Evolutionary conservation across 1,140 invertebrate genomes (phyloP).

Genomic region (Zaprionus taronus): DNA sequence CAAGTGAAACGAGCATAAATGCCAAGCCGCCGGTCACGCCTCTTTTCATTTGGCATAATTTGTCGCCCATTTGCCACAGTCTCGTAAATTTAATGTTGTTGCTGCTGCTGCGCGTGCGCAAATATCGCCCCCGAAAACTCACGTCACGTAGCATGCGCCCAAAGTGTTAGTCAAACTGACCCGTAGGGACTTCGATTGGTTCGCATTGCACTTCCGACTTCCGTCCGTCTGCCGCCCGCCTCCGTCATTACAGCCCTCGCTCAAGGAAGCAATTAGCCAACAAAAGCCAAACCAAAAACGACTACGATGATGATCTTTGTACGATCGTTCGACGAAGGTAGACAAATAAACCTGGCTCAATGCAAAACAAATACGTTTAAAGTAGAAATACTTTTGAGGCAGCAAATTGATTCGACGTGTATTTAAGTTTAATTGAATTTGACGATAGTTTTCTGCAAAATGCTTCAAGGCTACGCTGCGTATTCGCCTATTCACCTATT

Average conservation of each 20-base stretch:
- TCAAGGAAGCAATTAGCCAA: slow-evolving; percentile 71
- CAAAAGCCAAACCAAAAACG: slow-evolving; percentile 24
- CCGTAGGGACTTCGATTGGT: neutral
- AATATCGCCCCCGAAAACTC: slow-evolving; percentile 49
- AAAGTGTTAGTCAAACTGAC: no score
- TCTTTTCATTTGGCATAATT: slow-evolving; percentile 77
- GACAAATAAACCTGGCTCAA: slow-evolving; percentile 75
- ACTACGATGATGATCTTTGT: slow-evolving; percentile 34
- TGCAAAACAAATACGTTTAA: slow-evolving; percentile 74
- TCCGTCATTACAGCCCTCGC: slow-evolving; percentile 45
- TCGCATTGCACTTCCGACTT: slow-evolving; percentile 65
- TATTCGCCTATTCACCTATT: slow-evolving; percentile 20
- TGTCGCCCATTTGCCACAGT: slow-evolving; percentile 74
- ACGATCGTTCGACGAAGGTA: slow-evolving; percentile 23
- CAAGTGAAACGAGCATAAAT: slow-evolving; percentile 67
- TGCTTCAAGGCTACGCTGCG: slow-evolving; percentile 65
- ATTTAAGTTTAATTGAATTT: slow-evolving; percentile 83
- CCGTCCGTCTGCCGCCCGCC: slow-evolving; percentile 24
- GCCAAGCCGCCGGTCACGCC: slow-evolving; percentile 68
- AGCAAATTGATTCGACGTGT: slow-evolving; percentile 76
- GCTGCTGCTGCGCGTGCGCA: slow-evolving; percentile 65
- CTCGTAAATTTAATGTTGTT: slow-evolving; percentile 61
- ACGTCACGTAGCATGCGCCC: slow-evolving; percentile 22
- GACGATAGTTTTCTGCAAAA: slow-evolving; percentile 75
- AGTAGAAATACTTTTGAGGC: slow-evolving; percentile 40